Base-by-base conservation (phyloP, 2,113 vertebrate species). In the Anhinga anhinga region DNA sequence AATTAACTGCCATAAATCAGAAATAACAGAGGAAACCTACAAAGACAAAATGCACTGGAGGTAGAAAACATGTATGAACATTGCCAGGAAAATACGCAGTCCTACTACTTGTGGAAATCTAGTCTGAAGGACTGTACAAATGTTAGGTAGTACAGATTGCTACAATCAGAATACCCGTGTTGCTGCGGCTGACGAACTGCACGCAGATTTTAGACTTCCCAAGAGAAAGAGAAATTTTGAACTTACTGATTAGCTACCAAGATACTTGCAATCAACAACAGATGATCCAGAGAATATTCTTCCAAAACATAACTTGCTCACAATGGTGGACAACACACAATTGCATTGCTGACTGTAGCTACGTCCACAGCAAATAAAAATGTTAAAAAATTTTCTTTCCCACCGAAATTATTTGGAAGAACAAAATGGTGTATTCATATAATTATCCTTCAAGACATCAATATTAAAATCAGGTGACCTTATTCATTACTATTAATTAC, bases 121-220 rank as follows among this genome's bases (percentile, higher is more conserved):
- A 61, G n/a, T 29, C 87, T 81, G 40, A 83, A 79, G 66, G 62
- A 58, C 49, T 15, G 16, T 50, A 23, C 9, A 61, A 76, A 80
- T 20, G 20, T 47, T 44, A 59, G 23, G 40, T 38, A 79, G 55
- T 8, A 8, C 3, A 5, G n/a, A n/a, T 74, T 0, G 0, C 53
- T 83, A 44, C 2, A 13, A 53, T 65, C 34, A 49, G 44, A 84
- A 71, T 22, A 81, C 21, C 18, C 1, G 1, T 45, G 34, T 32
- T 38, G 12, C 58, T 82, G 63, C 0, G 0, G 17, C 29, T 85
- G 47, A 67, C 3, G 3, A 22, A 88, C 15, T 11, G 14, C 4
- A 4, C 88, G 40, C 25, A 66, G 56, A 84, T 66, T 84, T 84
- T 66, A 76, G 42, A 47, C 26, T 81, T 85, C 26, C 40, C 25